Percentiles rank a stretch among this genome's conserved stretches.
Conservation (phyloP, 2,113 vertebrate genomes). For the Mormyrus iriodes region DNA sequence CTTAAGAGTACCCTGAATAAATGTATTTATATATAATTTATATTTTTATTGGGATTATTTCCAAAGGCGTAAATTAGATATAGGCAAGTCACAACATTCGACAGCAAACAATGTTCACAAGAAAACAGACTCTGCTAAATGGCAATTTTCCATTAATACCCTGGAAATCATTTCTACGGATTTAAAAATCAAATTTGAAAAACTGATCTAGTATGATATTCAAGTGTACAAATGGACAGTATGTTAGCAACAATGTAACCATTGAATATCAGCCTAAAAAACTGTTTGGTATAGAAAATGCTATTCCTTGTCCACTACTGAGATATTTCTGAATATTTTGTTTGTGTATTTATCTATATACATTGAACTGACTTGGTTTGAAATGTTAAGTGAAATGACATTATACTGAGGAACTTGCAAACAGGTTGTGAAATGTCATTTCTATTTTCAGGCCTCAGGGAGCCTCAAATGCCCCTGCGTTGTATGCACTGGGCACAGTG, state of each 20-base stretch:
- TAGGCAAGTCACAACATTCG: not conserved
- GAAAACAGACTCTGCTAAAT: not conserved
- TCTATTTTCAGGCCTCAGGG: conserved; percentile 57
- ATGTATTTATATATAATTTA: not conserved
- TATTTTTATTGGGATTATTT: not conserved
- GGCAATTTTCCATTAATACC: not conserved
- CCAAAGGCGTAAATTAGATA: not conserved
- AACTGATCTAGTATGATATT: not conserved
- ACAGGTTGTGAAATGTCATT: not conserved
- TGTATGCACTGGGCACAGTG: conserved; percentile 50
- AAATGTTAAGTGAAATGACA: not conserved
- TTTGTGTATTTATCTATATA: not conserved
- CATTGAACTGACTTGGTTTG: not conserved
- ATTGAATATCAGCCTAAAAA: not conserved
- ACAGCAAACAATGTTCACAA: not conserved
- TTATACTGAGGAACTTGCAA: not conserved
- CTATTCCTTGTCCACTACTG: not conserved
- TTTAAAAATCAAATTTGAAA: not conserved
- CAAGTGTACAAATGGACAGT: not conserved
- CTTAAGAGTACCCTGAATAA: not conserved
- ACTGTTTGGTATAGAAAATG: not conserved
- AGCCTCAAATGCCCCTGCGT: conserved; percentile 40
- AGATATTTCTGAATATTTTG: not conserved
- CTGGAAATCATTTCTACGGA: not conserved
- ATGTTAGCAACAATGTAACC: not conserved